phyloP scores from a whole-genome alignment of 2,113 vertebrate genomes.

The Anolis sagrei region DNA sequence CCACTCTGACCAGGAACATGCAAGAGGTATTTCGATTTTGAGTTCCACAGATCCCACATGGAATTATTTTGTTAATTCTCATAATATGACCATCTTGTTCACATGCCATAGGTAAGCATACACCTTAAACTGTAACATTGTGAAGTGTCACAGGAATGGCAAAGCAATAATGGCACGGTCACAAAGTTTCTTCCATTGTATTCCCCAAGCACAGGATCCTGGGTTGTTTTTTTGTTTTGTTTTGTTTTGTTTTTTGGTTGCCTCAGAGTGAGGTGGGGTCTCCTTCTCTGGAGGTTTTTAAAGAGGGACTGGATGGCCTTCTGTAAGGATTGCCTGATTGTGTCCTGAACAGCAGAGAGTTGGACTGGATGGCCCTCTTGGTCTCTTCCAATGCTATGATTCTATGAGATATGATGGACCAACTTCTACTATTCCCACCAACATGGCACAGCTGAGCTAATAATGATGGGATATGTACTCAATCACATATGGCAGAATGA shows the following conservation, averaged over 20 bases:
- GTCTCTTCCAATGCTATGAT: no score
- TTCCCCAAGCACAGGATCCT: no score
- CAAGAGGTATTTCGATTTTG: background rate
- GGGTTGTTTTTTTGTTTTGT: no score
- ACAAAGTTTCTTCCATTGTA: background rate
- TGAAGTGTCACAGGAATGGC: background rate
- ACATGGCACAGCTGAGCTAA: background rate
- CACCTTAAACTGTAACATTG: background rate
- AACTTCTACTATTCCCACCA: background rate
- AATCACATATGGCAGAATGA: background rate
- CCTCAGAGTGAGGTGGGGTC: no score
- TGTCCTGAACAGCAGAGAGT: no score
- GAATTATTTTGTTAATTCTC: background rate
- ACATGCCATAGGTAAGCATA: background rate
- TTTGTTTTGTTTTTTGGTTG: no score
- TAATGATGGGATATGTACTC: background rate
- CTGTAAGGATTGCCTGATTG: no score
- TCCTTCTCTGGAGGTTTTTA: no score
- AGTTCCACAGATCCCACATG: background rate
- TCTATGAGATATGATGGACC: no score
- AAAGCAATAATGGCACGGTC: slow-evolving; percentile 22
- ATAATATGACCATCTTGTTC: background rate
- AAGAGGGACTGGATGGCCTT: no score
- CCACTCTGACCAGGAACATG: slow-evolving; percentile 58
- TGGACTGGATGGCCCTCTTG: no score